These are phyloP conservation scores for Drosophila azteca DNA, from an alignment of 1,140 invertebrate genomes.

Conservation along the genomic window DNA sequence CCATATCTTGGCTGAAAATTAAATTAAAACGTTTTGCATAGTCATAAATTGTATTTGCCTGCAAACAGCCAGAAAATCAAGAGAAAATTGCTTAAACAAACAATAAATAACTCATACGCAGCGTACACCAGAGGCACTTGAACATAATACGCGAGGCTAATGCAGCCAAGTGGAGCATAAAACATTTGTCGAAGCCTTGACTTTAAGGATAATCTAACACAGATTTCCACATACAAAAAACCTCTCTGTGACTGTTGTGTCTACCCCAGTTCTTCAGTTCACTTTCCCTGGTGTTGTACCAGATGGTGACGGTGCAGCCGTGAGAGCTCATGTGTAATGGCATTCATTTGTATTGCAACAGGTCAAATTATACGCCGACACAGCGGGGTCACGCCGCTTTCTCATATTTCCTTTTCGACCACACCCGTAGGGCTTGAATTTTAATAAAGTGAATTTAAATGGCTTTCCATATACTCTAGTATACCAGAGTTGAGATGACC, in stretches of 20 bases:
- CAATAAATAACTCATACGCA: constrained; percentile 71
- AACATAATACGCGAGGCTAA: constrained; percentile 51
- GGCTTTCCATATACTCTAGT: no score
- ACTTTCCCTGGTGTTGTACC: constrained; percentile 35
- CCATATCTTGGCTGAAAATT: no score
- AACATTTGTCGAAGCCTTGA: constrained; percentile 69
- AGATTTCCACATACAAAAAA: constrained; percentile 22
- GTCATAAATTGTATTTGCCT: no score
- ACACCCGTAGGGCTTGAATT: constrained; percentile 6
- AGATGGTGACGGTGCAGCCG: constrained; percentile 1
- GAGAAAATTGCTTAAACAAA: constrained; percentile 7
- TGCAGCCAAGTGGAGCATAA: constrained; percentile 64
- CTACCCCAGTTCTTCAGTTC: constrained; percentile 14
- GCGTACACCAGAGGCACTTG: constrained; percentile 50
- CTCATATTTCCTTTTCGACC: background rate
- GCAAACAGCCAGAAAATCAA: no score
- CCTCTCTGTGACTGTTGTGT: background rate
- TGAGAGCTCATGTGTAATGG: constrained; percentile 35
- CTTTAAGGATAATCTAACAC: constrained; percentile 45
- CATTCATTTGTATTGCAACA: constrained; percentile 38
- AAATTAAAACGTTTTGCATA: no score
- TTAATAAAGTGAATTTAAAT: constrained; percentile 35
- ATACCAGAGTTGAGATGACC: no score
- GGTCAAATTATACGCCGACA: constrained; percentile 32
- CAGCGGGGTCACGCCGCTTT: constrained; percentile 12